Base-by-base conservation (phyloP, 1,140 invertebrate species). In the Riptortus pedestris region DNA sequence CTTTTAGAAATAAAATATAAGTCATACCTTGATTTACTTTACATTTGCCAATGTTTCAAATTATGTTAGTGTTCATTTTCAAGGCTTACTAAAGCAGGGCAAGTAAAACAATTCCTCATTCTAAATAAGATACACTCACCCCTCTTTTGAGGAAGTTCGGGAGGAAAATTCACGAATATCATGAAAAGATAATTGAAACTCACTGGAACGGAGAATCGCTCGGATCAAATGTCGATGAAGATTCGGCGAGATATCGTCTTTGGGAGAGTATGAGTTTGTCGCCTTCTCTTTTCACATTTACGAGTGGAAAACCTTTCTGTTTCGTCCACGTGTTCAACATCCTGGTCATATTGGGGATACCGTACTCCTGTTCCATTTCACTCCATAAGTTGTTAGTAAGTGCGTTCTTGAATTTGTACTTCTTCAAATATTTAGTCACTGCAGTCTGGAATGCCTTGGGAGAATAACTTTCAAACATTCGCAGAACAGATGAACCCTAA, bases 311-410 rank as follows among this genome's bases (percentile, higher is more conserved):
- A 7, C 93, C 93, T 86, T 90, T 95, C 77, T 97, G 93, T 38
- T 82, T 79, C 0, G 89, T 93, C 90, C 92, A 98, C 0, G 91
- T 94, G 68, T 93, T 84, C 87, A 97, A 91, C 55, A 96, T 86
- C 20, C 79, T 72, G 0, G 82, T 83, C 7, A 87, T 73, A 67
- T 66, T 51, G 3, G 11, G 22, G 2, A 33, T 59, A 43, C 7
- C 84, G 28, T 52, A 47, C 22, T 58, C 62, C 24, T 60, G 47
- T 26, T 87, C 76, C 73, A 86, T 70, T 67, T 82, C 83, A 0
- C 77, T 72, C 71, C 91, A 85, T 18, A 94, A 78, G 74, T 96
- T 84, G 63, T 84, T 75, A 0, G 91, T 94, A 29, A 85, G 81
- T 0, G 91, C 91, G 73, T 91, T 93, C n/a, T 74, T 70, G 70